Conservation (phyloP, 2,888 invertebrate species). For the Sisyra terminalis region DNA sequence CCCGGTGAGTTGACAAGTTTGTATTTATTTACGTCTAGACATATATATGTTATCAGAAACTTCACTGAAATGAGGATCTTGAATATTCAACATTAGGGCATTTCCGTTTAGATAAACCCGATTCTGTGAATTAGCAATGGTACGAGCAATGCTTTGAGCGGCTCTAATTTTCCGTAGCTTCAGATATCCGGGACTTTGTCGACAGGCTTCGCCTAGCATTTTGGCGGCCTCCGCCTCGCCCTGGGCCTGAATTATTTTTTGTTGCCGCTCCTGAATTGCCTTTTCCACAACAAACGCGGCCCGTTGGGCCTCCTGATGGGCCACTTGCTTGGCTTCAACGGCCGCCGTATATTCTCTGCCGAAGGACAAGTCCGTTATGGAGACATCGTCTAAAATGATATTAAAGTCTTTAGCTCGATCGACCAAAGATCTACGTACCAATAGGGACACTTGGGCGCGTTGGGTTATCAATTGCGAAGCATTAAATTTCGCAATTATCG, state of each 20-base stretch:
- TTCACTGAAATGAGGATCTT: slow-evolving; percentile 84
- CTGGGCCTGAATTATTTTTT: slow-evolving; percentile 98
- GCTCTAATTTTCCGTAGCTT: slow-evolving; percentile 96
- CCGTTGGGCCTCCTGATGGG: slow-evolving; percentile 97
- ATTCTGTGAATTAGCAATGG: slow-evolving; percentile 91
- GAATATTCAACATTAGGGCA: slow-evolving; percentile 92
- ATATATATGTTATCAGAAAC: too few species aligned
- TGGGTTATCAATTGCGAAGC: slow-evolving; percentile 98
- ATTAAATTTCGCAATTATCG: slow-evolving; percentile 99
- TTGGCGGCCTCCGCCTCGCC: slow-evolving; percentile 99
- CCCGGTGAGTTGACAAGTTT: too few species aligned
- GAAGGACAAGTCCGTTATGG: slow-evolving; percentile 95
- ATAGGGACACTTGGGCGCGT: slow-evolving; percentile 85
- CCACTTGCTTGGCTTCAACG: slow-evolving; percentile 98
- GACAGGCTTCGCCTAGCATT: slow-evolving; percentile 92
- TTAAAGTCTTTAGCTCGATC: slow-evolving; percentile 96
- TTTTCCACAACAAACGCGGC: slow-evolving; percentile 97
- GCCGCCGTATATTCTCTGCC: slow-evolving; percentile 93
- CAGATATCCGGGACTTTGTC: slow-evolving; percentile 91
- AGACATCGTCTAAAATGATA: slow-evolving; percentile 97
- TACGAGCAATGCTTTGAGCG: slow-evolving; percentile 92
- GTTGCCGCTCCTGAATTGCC: slow-evolving; percentile 94
- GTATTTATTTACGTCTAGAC: too few species aligned
- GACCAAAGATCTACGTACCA: slow-evolving; percentile 81
- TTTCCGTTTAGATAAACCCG: slow-evolving; percentile 85